Evolutionary conservation across 2,797 vertebrate genomes (phyloP).

Genomic region (Trichosurus vulpecula): DNA sequence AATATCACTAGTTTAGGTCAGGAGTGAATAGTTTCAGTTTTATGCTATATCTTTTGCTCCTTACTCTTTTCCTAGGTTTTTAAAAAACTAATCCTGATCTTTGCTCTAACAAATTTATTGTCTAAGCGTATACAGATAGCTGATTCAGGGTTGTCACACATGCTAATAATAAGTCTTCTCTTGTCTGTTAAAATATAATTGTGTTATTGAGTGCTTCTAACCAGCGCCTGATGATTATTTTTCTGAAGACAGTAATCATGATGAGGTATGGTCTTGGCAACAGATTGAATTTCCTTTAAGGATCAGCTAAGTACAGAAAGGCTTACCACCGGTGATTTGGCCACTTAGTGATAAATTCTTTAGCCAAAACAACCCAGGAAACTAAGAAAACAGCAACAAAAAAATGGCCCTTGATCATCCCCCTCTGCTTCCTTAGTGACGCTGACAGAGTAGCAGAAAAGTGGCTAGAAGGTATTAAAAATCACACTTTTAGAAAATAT

Average conservation of each 20-base stretch:
- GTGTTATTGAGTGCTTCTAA: background rate
- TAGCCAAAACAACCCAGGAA: background rate
- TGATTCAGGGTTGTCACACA: background rate
- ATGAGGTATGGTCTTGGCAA: background rate
- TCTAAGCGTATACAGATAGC: background rate
- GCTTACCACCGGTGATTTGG: background rate
- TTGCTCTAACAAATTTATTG: background rate
- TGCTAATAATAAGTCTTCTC: background rate
- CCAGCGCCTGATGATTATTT: background rate
- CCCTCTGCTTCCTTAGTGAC: background rate
- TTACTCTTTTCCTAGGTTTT: background rate
- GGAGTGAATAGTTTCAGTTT: background rate
- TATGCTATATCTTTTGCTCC: background rate
- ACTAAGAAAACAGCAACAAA: background rate
- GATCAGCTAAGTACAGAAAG: background rate
- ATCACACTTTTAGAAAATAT: background rate
- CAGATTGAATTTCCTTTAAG: background rate
- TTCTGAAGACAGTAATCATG: background rate
- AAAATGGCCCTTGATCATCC: background rate
- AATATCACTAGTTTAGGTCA: background rate
- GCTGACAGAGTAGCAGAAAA: background rate
- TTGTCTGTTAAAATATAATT: background rate
- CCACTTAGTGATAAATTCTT: background rate
- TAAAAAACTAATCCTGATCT: background rate
- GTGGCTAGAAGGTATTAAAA: background rate